Evolutionary conservation across 1,140 invertebrate species (phyloP).

Genomic region (Anthonomus grandis): DNA sequence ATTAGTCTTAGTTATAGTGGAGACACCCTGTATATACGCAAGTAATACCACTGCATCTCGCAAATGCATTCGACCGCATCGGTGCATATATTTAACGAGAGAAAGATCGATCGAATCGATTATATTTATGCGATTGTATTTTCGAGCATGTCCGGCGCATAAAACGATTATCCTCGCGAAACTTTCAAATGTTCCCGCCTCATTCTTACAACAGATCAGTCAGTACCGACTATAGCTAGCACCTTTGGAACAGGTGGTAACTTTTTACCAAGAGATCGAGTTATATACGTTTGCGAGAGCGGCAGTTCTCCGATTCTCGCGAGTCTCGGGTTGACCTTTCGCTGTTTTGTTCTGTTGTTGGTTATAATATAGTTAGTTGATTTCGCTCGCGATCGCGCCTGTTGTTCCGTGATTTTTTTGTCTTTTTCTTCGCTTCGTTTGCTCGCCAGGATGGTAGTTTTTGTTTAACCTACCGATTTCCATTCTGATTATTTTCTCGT

Average conservation of each 20-base stretch:
- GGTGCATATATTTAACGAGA: background rate
- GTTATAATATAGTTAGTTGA: background rate
- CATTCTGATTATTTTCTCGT: background rate
- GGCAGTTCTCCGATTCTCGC: slow-evolving; percentile 34
- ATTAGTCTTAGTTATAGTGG: no score
- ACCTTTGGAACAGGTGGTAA: slow-evolving; percentile 34
- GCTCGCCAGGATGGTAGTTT: background rate
- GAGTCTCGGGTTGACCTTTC: slow-evolving; percentile 35
- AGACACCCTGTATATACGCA: no score
- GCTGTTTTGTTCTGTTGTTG: slow-evolving; percentile 12
- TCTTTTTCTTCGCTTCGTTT: background rate
- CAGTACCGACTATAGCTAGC: slow-evolving; percentile 12
- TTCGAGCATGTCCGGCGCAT: no score
- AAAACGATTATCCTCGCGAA: no score
- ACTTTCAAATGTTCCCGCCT: slow-evolving; percentile 24
- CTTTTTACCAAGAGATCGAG: slow-evolving; percentile 33
- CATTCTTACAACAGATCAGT: no score
- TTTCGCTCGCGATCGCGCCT: slow-evolving; percentile 21
- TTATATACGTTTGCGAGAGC: slow-evolving; percentile 34
- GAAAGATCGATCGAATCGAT: no score
- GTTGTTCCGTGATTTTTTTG: background rate
- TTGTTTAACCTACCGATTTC: background rate
- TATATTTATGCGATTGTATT: no score
- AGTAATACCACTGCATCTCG: no score
- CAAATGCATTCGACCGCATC: no score